Percentiles rank a stretch among this genome's conserved stretches.
These are phyloP conservation scores for Philotrypesis tridentata DNA, from an alignment of 1,140 invertebrate genomes.

Conservation along the genomic window DNA sequence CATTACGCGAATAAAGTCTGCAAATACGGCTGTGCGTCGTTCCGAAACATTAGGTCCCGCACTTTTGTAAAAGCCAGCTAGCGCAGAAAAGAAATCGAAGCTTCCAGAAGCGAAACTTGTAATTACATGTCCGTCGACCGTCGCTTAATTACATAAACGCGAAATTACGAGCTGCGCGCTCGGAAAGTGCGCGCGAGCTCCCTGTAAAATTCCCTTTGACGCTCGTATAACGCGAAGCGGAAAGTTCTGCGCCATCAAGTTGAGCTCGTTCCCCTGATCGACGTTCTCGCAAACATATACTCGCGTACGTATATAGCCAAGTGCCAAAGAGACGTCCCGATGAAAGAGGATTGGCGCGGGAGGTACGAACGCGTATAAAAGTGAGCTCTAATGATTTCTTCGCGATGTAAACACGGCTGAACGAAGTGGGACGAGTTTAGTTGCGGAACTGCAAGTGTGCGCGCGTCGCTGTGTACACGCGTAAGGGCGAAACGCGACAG, in stretches of 20 bases:
- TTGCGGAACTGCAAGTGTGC: not conserved
- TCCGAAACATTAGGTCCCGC: too few relatives aligned
- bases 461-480: slow-evolving; percentile 37
- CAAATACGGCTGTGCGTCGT: too few relatives aligned
- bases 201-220: slow-evolving; percentile 34
- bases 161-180: not conserved
- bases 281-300: not conserved
- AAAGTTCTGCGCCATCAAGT: slow-evolving; percentile 5
- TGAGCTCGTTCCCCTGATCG: not conserved
- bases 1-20: too few relatives aligned
- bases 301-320: not conserved
- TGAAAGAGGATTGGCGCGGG: not conserved
- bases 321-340: not conserved
- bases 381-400: slow-evolving; percentile 43
- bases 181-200: not conserved
- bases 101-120: not conserved
- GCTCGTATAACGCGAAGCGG: not conserved
- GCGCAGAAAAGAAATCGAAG: not conserved
- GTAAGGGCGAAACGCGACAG: slow-evolving; percentile 30
- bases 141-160: not conserved
- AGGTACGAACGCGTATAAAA: slow-evolving; percentile 26
- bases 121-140: slow-evolving; percentile 2
- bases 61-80: not conserved
- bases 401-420: slow-evolving; percentile 14
- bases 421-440: slow-evolving; percentile 34